These are phyloP conservation scores for Anoncus sp. DNA, from an alignment of 2,888 invertebrate genomes.

Conservation along the genomic window DNA sequence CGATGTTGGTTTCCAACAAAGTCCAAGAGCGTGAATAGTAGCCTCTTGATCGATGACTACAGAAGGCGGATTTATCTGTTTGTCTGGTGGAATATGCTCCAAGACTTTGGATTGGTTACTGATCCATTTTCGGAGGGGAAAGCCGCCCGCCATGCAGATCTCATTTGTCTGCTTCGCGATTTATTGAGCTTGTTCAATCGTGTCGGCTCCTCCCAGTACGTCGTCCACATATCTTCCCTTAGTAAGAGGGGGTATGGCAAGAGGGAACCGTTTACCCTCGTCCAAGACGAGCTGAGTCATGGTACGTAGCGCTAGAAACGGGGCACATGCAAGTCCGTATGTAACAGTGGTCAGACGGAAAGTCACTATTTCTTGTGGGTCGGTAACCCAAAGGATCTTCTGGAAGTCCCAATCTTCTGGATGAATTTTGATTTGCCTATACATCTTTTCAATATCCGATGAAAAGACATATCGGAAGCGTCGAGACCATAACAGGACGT, in stretches of 20 bases:
- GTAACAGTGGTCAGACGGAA: slow-evolving; percentile 49
- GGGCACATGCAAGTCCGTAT: slow-evolving; percentile 34
- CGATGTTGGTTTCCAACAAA: too few relatives aligned
- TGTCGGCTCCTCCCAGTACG: slow-evolving; percentile 36
- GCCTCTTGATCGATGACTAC: too few relatives aligned
- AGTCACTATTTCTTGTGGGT: not conserved
- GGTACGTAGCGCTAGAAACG: slow-evolving; percentile 26
- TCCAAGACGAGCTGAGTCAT: slow-evolving; percentile 47
- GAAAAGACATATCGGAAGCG: slow-evolving; percentile 3
- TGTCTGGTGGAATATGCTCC: too few relatives aligned
- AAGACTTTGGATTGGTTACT: slow-evolving; percentile 37
- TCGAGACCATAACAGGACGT: slow-evolving; percentile 15
- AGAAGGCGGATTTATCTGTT: too few relatives aligned
- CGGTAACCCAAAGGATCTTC: slow-evolving; percentile 35
- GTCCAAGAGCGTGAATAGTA: too few relatives aligned
- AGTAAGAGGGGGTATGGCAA: slow-evolving; percentile 33
- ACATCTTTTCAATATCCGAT: slow-evolving; percentile 45
- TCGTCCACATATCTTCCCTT: slow-evolving; percentile 54
- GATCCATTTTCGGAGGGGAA: slow-evolving; percentile 17
- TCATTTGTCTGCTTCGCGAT: not conserved
- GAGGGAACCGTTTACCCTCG: slow-evolving; percentile 44
- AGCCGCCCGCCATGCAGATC: slow-evolving; percentile 8
- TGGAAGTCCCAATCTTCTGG: slow-evolving; percentile 43
- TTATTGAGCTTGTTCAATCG: not conserved
- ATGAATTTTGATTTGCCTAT: not conserved